Conservation (phyloP, 2,113 vertebrate genomes). For the Misgurnus mizolepis region DNA sequence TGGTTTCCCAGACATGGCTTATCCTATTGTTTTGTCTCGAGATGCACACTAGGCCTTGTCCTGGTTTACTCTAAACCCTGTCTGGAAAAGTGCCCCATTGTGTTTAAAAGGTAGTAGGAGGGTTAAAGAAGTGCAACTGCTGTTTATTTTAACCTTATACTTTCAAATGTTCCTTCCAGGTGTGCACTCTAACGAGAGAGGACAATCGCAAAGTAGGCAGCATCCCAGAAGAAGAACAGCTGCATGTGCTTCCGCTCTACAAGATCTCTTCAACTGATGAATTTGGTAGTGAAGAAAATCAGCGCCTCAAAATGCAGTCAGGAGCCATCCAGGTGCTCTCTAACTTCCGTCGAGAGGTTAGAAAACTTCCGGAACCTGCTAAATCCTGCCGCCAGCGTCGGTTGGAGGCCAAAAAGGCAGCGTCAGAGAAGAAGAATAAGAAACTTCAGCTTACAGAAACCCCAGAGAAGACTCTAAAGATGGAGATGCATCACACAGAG, state of each 20-base stretch:
- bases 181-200: conserved; percentile 96
- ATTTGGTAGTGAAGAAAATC: conserved; percentile 89
- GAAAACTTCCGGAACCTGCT: conserved; percentile 91
- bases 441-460: conserved; percentile 86
- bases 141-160: background rate
- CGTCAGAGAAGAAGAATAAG: conserved; percentile 94
- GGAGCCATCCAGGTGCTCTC: conserved; percentile 94
- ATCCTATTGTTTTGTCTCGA: background rate
- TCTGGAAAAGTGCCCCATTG: too few relatives aligned
- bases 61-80: too few relatives aligned
- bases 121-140: background rate
- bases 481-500: conserved; percentile 68
- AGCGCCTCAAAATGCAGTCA: conserved; percentile 85
- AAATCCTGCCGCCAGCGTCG: conserved; percentile 95
- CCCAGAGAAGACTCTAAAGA: conserved; percentile 83
- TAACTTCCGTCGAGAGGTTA: conserved; percentile 90
- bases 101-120: too few relatives aligned
- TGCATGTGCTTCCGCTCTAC: conserved; percentile 95
- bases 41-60: too few relatives aligned
- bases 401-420: conserved; percentile 90
- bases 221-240: conserved; percentile 91
- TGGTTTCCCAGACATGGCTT: too few relatives aligned
- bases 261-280: conserved; percentile 87
- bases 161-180: conserved; percentile 69
- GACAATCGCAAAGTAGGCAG: conserved; percentile 90